A percentile compares a stretch with the other conserved stretches of the same genome.
phyloP scores from a whole-genome alignment of 2,888 invertebrate genomes.

The Euclidia mi region DNA sequence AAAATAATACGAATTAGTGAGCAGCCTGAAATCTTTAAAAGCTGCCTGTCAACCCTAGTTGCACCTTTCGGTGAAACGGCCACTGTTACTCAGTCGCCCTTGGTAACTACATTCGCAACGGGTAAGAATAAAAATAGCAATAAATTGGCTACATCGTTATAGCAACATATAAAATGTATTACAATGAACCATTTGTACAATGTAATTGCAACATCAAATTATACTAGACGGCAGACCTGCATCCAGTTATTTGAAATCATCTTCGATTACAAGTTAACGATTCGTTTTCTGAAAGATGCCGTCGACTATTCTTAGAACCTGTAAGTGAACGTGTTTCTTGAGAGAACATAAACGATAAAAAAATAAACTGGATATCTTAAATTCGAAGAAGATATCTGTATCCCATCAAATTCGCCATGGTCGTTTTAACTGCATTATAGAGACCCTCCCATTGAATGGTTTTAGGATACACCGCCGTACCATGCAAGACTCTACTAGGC shows the following conservation, averaged over 20 bases:
- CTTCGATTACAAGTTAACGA: neutral
- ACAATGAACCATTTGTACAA: neutral
- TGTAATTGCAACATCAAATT: conserved; percentile 12
- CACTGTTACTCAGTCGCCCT: conserved; percentile 8
- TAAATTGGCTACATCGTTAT: neutral
- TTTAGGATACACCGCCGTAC: no score
- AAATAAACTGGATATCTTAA: no score
- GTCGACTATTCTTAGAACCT: no score
- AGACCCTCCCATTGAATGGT: no score
- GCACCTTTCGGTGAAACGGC: conserved; percentile 5
- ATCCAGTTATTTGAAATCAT: conserved; percentile 2
- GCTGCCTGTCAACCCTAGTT: conserved; percentile 1
- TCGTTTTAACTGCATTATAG: no score
- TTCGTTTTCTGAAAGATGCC: neutral
- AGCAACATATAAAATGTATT: neutral
- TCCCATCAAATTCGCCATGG: no score
- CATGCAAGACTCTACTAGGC: no score
- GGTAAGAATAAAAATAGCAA: conserved; percentile 5
- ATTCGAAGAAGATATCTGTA: no score
- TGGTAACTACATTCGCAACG: conserved; percentile 8
- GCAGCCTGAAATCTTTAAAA: neutral
- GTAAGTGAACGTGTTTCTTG: no score
- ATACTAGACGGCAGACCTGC: neutral
- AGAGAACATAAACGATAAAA: neutral
- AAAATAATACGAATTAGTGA: no score